Percentiles rank a stretch among this genome's conserved stretches.
Evolutionary conservation across 2,113 vertebrate genomes (phyloP).

Genomic region (Coreoperca whiteheadi): DNA sequence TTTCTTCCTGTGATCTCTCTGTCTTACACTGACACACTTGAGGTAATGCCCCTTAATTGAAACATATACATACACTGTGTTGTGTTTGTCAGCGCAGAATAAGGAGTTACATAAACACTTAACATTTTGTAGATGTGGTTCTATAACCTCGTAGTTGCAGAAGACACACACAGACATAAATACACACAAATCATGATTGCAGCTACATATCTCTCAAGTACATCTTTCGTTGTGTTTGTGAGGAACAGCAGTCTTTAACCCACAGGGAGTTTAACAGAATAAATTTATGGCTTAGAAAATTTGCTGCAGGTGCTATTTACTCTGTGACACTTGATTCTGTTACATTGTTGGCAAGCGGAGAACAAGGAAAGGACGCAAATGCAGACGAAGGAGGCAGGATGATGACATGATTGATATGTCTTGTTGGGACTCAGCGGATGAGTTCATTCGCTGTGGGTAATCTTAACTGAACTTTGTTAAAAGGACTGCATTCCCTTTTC

Average conservation of each 20-base stretch:
- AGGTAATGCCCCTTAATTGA: neutral
- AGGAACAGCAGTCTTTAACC: conserved; percentile 17
- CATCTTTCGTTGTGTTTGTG: conserved; percentile 28
- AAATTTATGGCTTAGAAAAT: conserved; percentile 47
- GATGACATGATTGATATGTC: no score
- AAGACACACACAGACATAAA: conserved; percentile 13
- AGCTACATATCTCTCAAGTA: conserved; percentile 20
- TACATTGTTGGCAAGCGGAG: no score
- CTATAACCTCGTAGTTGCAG: conserved; percentile 48
- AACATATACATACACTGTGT: conserved; percentile 4
- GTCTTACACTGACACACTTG: conserved; percentile 1
- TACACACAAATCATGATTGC: neutral
- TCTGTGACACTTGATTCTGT: conserved; percentile 26
- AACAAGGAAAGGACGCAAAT: no score
- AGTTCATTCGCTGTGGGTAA: no score
- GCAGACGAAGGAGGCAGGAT: no score
- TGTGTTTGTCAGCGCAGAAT: conserved; percentile 3
- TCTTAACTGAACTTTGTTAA: no score
- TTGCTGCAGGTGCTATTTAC: conserved; percentile 10
- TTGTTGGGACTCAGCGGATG: no score
- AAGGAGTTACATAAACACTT: conserved; percentile 62
- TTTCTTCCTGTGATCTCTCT: no score
- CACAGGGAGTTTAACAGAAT: conserved; percentile 9
- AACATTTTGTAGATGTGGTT: conserved; percentile 39
- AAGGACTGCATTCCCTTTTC: no score